Evolutionary conservation across 2,797 vertebrate species (phyloP), one percentile per base, ranked within the genome.

Genomic region (Scarus forsteni): DNA sequence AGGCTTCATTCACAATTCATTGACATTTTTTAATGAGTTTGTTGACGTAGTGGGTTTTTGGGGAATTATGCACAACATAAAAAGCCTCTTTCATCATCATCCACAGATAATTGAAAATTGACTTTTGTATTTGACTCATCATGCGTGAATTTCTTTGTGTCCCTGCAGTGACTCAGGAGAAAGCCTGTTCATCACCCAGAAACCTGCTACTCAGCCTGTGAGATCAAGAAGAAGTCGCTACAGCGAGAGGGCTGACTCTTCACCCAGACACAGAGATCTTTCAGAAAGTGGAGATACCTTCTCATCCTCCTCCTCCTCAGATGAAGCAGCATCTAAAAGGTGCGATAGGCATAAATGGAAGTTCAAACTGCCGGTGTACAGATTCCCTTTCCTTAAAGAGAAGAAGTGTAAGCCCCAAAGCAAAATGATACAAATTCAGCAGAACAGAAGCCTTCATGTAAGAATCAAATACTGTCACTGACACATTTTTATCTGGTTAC

Each of bases 371-470:
- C 92, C 88, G 50, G 89, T 76, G 6, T 72, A 81, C 53, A 63
- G 12, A 0, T 95, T 97, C 59, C 84, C 94, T 45, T 96, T 96
- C 85, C 83, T 96, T 3, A 36, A 88, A 43, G 73, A 76, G 15
- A 50, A 34, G 11, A 86, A 80, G 76, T 0, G 10, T 11, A 57
- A 11, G 10, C 2, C 0, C 9, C 43, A 10, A 8, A 34, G 38
- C 1, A 7, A 10, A 10, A 19, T 18, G 1, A 8, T 1, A 0
- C 0, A 34, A 16, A 18, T 0, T 0, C 14, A 85, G 13, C 0
- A 81, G 35, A 87, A 81, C 60, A 57, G 0, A 7, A 8, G 3
- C 5, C 52, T 94, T 8, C 69, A 86, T 49, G 93, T 94, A 76
- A 90, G 85, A 2, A 54, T 11, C 14, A 13, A 2, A 14, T 10